Evolutionary conservation across 2,797 vertebrate genomes (phyloP).

Genomic region (Microctenopoma steveboyesi): DNA sequence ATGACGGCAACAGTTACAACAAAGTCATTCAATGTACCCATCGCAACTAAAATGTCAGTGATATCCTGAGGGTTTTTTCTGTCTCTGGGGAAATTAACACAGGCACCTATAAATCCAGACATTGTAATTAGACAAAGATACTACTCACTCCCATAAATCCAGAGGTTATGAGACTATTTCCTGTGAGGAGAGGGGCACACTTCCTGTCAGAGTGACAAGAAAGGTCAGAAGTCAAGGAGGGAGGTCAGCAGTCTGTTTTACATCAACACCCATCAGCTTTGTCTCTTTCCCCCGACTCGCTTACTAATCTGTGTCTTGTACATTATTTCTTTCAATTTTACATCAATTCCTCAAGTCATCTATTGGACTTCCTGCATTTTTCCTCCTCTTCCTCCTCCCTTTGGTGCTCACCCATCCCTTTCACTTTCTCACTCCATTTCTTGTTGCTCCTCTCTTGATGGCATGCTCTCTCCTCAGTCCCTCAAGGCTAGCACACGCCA

Average conservation of each 20-base stretch:
- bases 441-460: slow-evolving; percentile 45
- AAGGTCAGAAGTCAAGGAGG: slow-evolving; percentile 62
- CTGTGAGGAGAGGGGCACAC: slow-evolving; percentile 59
- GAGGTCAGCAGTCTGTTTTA: slow-evolving; percentile 72
- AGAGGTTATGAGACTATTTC: slow-evolving; percentile 65
- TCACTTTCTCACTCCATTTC: slow-evolving; percentile 32
- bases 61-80: slow-evolving; percentile 52
- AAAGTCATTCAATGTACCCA: slow-evolving; percentile 52
- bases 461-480: slow-evolving; percentile 46
- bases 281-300: slow-evolving; percentile 28
- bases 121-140: slow-evolving; percentile 72
- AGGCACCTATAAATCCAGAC: slow-evolving; percentile 69
- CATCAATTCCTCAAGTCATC: slow-evolving; percentile 13
- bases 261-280: slow-evolving; percentile 63
- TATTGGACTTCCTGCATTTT: slow-evolving; percentile 26
- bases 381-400: neutral
- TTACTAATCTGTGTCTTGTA: slow-evolving; percentile 2
- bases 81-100: slow-evolving; percentile 66
- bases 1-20: slow-evolving; percentile 45
- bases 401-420: slow-evolving; percentile 15
- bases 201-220: slow-evolving; percentile 65
- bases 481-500: slow-evolving; percentile 58
- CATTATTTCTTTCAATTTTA: slow-evolving; percentile 27
- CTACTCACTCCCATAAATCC: slow-evolving; percentile 63
- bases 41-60: slow-evolving; percentile 64